Conservation (phyloP, 2,113 vertebrate genomes). For the Rhinichthys klamathensis region DNA sequence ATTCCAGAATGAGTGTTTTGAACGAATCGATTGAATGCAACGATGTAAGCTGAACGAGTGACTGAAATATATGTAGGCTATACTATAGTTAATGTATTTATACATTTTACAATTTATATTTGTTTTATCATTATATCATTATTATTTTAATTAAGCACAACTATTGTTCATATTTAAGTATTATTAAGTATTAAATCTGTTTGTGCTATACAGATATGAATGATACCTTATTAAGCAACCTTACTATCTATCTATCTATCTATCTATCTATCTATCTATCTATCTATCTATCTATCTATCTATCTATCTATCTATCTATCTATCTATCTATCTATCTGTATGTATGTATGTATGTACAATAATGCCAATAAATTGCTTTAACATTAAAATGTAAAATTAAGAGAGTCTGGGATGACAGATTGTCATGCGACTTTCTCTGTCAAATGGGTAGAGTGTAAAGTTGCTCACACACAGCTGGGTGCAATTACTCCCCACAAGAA, state of each 20-base stretch:
- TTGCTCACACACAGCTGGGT: conserved; percentile 46
- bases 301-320: neutral
- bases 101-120: neutral
- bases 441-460: conserved; percentile 27
- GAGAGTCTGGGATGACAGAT: conserved; percentile 22
- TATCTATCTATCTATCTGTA: neutral
- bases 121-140: neutral
- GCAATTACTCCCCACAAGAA: conserved; percentile 39
- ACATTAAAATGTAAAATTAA: neutral
- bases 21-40: neutral
- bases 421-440: conserved; percentile 17
- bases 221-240: neutral
- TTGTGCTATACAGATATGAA: neutral
- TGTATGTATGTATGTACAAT: neutral
- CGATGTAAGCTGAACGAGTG: neutral
- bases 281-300: neutral
- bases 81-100: neutral
- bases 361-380: neutral
- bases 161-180: too few species aligned
- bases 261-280: neutral
- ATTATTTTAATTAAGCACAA: neutral
- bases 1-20: neutral
- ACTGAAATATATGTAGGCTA: neutral
- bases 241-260: neutral
- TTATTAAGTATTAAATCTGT: too few species aligned